A percentile compares a stretch with the other conserved stretches of the same genome.
Conservation (phyloP, 2,113 vertebrate species). For the Oreochromis tanganicae region DNA sequence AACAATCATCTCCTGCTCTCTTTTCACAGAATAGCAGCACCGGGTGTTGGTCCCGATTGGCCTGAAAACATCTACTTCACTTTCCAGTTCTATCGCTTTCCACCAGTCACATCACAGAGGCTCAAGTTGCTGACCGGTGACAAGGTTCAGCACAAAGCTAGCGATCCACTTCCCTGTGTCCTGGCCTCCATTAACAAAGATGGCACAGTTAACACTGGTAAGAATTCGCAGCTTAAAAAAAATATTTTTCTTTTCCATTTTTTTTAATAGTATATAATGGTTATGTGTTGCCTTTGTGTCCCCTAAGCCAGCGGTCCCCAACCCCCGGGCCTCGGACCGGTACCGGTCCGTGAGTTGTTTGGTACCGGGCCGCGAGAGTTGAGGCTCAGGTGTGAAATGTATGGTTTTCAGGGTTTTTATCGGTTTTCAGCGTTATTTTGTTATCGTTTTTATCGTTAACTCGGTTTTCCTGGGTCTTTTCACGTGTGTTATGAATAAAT, state of each 20-base stretch:
- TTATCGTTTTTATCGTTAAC: no score
- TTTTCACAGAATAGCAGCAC: conserved; percentile 66
- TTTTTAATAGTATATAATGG: not conserved
- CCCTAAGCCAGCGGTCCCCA: not conserved
- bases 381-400: no score
- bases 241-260: not conserved
- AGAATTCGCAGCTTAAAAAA: conserved; percentile 16
- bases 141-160: rapidly evolving
- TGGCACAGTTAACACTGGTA: conserved; percentile 68
- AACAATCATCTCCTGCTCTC: not conserved
- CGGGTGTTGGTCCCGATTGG: conserved; percentile 49
- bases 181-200: conserved; percentile 72
- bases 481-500: no score
- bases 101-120: conserved; percentile 75
- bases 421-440: no score
- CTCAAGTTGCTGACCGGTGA: conserved; percentile 74
- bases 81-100: conserved; percentile 95
- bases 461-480: no score
- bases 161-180: conserved; percentile 53
- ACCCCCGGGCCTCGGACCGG: no score
- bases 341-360: no score
- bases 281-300: not conserved
- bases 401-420: no score
- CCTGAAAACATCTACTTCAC: conserved; percentile 83
- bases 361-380: no score